These are phyloP conservation scores for Papilio polytes DNA, from an alignment of 1,140 invertebrate genomes.

Conservation along the genomic window DNA sequence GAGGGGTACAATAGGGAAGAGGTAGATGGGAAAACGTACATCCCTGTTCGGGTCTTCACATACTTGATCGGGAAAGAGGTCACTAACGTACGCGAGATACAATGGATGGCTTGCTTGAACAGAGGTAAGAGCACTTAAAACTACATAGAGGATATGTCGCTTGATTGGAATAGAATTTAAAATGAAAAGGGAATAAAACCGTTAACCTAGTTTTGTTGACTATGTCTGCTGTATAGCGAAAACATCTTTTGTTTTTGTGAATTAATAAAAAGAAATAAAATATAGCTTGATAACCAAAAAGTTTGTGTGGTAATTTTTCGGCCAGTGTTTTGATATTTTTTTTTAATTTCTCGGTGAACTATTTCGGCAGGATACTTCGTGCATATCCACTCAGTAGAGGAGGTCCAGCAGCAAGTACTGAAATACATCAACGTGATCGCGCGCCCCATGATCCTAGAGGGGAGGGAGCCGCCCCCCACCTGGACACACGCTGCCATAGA, in stretches of 20 bases:
- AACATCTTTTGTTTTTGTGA: neutral
- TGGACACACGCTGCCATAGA: conserved; percentile 96
- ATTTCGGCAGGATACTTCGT: conserved; percentile 90
- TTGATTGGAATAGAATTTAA: conserved; percentile 18
- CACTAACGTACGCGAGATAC: conserved; percentile 94
- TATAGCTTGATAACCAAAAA: neutral
- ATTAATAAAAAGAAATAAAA: too few relatives aligned
- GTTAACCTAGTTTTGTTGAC: neutral
- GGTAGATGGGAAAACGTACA: conserved; percentile 84
- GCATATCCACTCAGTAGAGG: conserved; percentile 96
- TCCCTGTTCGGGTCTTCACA: conserved; percentile 97
- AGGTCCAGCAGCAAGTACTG: conserved; percentile 96
- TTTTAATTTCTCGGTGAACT: conserved; percentile 56
- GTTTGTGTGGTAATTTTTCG: neutral
- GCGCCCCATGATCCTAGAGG: conserved; percentile 92
- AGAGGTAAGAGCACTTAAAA: conserved; percentile 86
- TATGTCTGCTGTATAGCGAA: neutral
- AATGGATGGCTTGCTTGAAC: conserved; percentile 98
- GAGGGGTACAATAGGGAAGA: conserved; percentile 91
- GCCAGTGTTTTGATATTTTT: neutral
- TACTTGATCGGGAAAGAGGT: conserved; percentile 98
- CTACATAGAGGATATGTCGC: neutral
- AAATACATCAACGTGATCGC: conserved; percentile 97
- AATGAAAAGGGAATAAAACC: neutral
- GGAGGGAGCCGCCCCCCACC: conserved; percentile 89